Evolutionary conservation across 1,140 invertebrate species (phyloP), one percentile per base, ranked within the genome.

Genomic region (Subanguina moxae): DNA sequence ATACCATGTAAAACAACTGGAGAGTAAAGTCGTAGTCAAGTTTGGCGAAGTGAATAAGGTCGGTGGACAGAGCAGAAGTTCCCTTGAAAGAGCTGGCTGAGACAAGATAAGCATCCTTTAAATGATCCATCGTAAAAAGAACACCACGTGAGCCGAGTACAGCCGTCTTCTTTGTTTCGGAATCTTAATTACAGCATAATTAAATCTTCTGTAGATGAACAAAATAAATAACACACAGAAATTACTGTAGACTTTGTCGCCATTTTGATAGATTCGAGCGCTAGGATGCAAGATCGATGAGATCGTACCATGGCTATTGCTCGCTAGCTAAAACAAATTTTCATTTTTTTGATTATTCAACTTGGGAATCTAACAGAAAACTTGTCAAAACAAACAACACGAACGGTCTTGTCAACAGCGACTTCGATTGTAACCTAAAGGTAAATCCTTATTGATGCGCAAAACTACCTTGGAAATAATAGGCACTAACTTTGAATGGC

Each of bases 51-150:
- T 70, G 67, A 42, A 69, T 58, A 38, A 32, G 30, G 28, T 69
- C 67, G 66, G 56, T 68, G 3, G 67, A 70, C 15, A 69, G 32
- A 21, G 67, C 67, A 21, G 67, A 69, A 30, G 67, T 69, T 65
- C 67, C 67, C 38, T 52, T 45, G 8, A 43, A 27, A 62, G 58
- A 23, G 32, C 17, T 43, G 42, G 46, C 27, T 1, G 67, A 69
- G 32, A 69, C 67, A 19, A 69, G 56, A 57, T 56, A 69, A 28
- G 67, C 67, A 21, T 69, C 64, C 38, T 69, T 69, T 45, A 69
- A 27, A 23, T 69, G 67, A 52, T 43, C 46, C 67, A 69, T 69
- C 0, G 67, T 52, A 66, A 69, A 69, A 32, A 69, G 63, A n/a
- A 69, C 67, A 27, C 67, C 67, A 9, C 52, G 64, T 7, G 67